Evolutionary conservation across 1,140 invertebrate species (phyloP), one percentile per base, ranked within the genome.

Genomic region (Eriocheir sinensis): DNA sequence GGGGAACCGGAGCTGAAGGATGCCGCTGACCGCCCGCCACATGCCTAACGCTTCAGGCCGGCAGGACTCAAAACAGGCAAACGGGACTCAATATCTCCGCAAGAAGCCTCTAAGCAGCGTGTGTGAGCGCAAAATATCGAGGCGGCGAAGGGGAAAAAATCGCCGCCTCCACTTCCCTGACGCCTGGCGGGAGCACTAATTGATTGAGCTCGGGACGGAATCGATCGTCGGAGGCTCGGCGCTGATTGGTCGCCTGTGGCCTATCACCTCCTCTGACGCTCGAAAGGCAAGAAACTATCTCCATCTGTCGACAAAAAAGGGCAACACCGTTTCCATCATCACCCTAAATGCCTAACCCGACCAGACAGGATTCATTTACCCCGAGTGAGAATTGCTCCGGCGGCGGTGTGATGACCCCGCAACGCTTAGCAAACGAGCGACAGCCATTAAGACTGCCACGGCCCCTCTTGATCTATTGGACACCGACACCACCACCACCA

Each of bases 281-380:
- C 91, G 72, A 48, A 21, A 40, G 91, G 94, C 94, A 95, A 95
- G 94, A 95, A 95, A 93, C 94, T 95, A 95, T 95, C 94, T 95
- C 94, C 94, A 95, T 95, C 94, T 95, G 94, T 92, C 94, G 94
- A 95, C 94, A 95, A 95, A 95, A 95, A 95, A 95, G 91, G 91
- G 94, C 91, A 95, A 95, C 94, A 95, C 79, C 90, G 86, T 92
- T 93, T 95, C 86, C 91, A 92, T 95, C 94, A 95, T 95, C 94
- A 85, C 94, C 94, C 94, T 95, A 95, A 95, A 95, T 93, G 91
- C 94, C 94, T 95, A 95, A 95, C 94, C 94, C 53, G 81, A 92
- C 86, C 94, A 93, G 94, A 95, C 94, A 95, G 91, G 94, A 95
- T 92, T 95, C 94, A 95, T 95, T 95, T 95, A 93, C 91, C 94